phyloP scores from a whole-genome alignment of 2,113 vertebrate genomes.

The Scalopus aquaticus region DNA sequence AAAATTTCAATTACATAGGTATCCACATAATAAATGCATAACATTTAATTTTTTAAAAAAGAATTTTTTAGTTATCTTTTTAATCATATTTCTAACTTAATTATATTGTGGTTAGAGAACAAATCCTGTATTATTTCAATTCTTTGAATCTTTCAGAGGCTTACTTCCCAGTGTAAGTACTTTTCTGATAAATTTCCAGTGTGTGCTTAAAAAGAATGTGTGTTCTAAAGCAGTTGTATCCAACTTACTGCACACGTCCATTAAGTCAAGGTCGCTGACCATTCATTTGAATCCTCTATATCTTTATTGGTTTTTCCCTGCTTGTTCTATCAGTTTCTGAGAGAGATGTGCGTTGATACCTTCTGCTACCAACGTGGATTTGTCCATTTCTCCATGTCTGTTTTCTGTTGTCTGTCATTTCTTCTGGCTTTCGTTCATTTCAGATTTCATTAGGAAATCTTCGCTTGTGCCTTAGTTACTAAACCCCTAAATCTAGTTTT shows the following conservation, averaged over 20 bases:
- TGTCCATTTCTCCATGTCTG: background rate
- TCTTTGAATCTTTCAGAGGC: background rate
- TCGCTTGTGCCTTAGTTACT: background rate
- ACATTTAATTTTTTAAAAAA: background rate
- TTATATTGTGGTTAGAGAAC: background rate
- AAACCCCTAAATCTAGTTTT: background rate
- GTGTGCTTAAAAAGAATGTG: background rate
- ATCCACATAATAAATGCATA: background rate
- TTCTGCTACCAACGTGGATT: background rate
- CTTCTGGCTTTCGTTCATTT: background rate
- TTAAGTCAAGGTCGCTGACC: background rate
- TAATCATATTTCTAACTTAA: slow-evolving; percentile 26
- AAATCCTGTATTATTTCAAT: background rate
- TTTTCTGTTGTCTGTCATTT: background rate
- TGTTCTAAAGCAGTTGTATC: background rate
- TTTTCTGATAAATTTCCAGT: background rate
- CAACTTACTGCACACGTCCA: background rate
- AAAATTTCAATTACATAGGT: background rate
- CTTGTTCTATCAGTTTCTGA: background rate
- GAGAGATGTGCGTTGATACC: background rate
- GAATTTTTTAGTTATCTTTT: background rate
- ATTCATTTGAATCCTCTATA: background rate
- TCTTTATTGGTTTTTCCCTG: background rate
- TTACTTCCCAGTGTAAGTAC: background rate
- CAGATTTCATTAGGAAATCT: background rate